Percentiles rank a stretch among this genome's conserved stretches.
Conservation (phyloP, 2,888 invertebrate genomes). For the Spodoptera exigua region DNA sequence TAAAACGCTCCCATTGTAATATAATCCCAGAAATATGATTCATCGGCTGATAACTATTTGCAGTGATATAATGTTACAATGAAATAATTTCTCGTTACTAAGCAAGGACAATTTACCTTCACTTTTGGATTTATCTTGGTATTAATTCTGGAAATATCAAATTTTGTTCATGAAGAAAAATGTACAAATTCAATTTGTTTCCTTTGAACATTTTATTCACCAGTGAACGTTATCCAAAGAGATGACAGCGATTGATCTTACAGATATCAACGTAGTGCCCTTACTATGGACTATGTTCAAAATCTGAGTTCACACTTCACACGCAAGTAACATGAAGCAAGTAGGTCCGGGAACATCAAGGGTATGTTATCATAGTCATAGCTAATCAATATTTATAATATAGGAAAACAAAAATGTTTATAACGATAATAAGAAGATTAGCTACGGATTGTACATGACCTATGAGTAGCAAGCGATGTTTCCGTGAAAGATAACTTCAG, state of each 20-base stretch:
- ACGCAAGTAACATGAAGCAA: constrained; percentile 16
- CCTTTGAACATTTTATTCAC: no score
- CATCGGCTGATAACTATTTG: constrained; percentile 14
- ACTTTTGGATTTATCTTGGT: no score
- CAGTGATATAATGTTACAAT: constrained; percentile 15
- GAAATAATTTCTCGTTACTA: constrained; percentile 7
- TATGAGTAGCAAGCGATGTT: constrained; percentile 14
- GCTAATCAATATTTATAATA: constrained; percentile 32
- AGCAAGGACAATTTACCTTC: background rate
- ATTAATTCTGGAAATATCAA: no score
- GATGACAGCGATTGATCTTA: no score
- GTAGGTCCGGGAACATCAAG: constrained; percentile 17
- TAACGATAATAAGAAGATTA: constrained; percentile 35
- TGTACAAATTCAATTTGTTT: no score
- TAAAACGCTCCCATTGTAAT: constrained; percentile 29
- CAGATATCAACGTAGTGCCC: no score
- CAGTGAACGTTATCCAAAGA: no score
- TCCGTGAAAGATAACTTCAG: constrained; percentile 43
- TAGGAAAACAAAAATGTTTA: constrained; percentile 50
- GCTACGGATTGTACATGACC: constrained; percentile 31
- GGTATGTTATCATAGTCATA: constrained; percentile 28
- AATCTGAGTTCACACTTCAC: background rate
- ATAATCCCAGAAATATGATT: constrained; percentile 20
- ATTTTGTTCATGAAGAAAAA: no score
- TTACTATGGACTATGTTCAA: no score